phyloP scores from a whole-genome alignment of 2,797 vertebrate species.

The Parambassis ranga region DNA sequence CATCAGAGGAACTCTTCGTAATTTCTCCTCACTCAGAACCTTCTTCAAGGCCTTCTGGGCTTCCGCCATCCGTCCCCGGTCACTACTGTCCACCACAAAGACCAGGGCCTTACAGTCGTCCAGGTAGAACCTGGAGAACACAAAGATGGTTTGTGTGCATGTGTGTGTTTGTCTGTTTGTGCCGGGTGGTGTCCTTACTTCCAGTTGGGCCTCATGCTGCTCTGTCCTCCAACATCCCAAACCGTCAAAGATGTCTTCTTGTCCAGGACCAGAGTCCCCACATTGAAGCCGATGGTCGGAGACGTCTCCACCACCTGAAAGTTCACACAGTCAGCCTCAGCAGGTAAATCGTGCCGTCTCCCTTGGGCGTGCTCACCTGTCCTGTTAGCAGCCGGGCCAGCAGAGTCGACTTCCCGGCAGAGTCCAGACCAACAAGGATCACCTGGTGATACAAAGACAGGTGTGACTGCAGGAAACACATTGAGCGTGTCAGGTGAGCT shows the following conservation, averaged over 20 bases:
- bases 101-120: slow-evolving; percentile 81
- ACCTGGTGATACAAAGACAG: slow-evolving; percentile 38
- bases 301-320: slow-evolving; percentile 79
- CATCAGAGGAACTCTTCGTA: slow-evolving; percentile 82
- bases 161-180: background rate
- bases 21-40: slow-evolving; percentile 73
- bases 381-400: slow-evolving; percentile 57
- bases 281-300: slow-evolving; percentile 90
- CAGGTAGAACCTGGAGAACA: slow-evolving; percentile 73
- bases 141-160: background rate
- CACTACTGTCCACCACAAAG: slow-evolving; percentile 87
- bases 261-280: slow-evolving; percentile 80
- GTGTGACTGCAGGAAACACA: no score
- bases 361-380: slow-evolving; percentile 62
- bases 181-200: slow-evolving; percentile 37
- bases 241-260: slow-evolving; percentile 80
- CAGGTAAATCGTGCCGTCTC: no score
- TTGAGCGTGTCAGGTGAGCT: background rate
- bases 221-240: slow-evolving; percentile 90
- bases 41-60: slow-evolving; percentile 76
- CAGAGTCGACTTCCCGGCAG: slow-evolving; percentile 67
- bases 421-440: slow-evolving; percentile 76
- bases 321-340: slow-evolving; percentile 60
- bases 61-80: slow-evolving; percentile 76
- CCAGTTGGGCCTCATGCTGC: slow-evolving; percentile 84